Evolutionary conservation across 2,113 vertebrate species (phyloP).

Genomic region (Lamprotornis superbus): DNA sequence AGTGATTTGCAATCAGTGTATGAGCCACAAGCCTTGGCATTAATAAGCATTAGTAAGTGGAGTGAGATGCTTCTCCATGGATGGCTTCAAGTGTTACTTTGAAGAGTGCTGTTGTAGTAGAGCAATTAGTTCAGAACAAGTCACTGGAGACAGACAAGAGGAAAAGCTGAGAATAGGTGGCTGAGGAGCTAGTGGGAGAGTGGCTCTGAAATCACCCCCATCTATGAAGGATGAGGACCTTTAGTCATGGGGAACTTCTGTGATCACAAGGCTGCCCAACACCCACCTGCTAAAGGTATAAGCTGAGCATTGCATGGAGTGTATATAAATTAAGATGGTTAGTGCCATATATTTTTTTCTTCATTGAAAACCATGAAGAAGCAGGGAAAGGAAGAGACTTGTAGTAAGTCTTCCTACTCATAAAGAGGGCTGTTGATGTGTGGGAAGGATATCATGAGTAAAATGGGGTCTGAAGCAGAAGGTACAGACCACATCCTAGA

Average conservation of each 20-base stretch:
- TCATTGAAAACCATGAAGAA: not conserved
- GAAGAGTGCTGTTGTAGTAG: not conserved
- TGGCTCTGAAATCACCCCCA: not conserved
- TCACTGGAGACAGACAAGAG: not conserved
- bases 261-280: not conserved
- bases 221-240: not conserved
- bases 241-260: not conserved
- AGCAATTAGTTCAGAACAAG: not conserved
- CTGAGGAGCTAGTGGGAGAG: not conserved
- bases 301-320: not conserved
- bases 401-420: not conserved
- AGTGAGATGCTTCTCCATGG: not conserved
- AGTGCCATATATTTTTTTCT: not conserved
- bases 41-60: not conserved
- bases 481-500: not conserved
- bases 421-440: not conserved
- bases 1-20: not conserved
- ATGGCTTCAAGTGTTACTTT: not conserved
- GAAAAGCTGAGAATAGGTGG: not conserved
- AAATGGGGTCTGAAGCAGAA: not conserved
- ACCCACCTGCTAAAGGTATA: not conserved
- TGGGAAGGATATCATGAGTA: not conserved
- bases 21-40: rapidly evolving
- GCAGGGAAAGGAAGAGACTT: not conserved
- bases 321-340: not conserved